Evolutionary conservation across 2,888 invertebrate species (phyloP).

Genomic region (Smittia aterrima): DNA sequence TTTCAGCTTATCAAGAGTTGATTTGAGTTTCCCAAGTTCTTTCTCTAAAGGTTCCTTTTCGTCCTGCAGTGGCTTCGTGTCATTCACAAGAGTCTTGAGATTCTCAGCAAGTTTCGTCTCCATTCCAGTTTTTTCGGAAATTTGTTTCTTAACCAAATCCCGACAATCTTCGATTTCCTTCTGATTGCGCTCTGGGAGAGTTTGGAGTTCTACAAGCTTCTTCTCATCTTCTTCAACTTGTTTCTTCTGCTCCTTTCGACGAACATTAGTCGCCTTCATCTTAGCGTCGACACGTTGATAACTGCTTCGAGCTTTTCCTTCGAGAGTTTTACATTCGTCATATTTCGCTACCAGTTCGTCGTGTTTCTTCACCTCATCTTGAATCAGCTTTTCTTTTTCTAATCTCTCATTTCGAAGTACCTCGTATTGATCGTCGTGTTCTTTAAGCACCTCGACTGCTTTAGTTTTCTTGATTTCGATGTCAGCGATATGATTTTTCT

Average conservation of each 20-base stretch:
- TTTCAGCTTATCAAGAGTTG: constrained; percentile 69
- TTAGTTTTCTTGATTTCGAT: constrained; percentile 62
- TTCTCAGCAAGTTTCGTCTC: constrained; percentile 64
- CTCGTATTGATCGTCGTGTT: constrained; percentile 49
- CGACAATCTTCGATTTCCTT: constrained; percentile 68
- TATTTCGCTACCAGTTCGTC: constrained; percentile 59
- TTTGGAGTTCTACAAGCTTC: constrained; percentile 65
- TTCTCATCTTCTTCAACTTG: constrained; percentile 64
- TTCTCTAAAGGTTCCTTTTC: constrained; percentile 60
- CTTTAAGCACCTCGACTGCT: constrained; percentile 59
- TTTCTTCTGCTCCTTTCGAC: constrained; percentile 71
- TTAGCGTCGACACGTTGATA: constrained; percentile 66
- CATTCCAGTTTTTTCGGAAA: constrained; percentile 58
- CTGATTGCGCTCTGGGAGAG: constrained; percentile 70
- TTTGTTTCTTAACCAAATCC: constrained; percentile 57
- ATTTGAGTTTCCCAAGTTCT: constrained; percentile 67
- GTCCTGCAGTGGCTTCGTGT: constrained; percentile 57
- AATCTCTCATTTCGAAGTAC: constrained; percentile 53
- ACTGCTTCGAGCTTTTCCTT: constrained; percentile 64
- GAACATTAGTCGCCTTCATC: constrained; percentile 66
- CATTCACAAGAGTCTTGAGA: constrained; percentile 57
- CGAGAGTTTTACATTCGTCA: constrained; percentile 61
- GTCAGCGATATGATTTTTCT: constrained; percentile 60
- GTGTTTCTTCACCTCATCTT: constrained; percentile 56
- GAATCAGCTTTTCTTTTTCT: constrained; percentile 52